These are phyloP conservation scores for Aspidiotus rigidus DNA, from an alignment of 2,888 invertebrate genomes.

Conservation along the genomic window DNA sequence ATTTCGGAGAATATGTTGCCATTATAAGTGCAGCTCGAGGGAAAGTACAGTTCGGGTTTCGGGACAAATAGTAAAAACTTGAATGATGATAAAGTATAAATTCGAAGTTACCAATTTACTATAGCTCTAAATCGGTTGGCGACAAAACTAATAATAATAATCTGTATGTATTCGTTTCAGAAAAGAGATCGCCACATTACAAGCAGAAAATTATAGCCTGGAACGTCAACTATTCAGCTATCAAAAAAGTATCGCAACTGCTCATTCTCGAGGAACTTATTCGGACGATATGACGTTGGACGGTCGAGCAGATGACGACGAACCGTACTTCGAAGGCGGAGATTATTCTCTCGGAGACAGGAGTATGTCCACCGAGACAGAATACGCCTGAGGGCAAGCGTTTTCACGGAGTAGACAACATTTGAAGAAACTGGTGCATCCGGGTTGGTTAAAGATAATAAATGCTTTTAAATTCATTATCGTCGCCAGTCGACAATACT, in stretches of 20 bases:
- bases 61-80: too few species aligned
- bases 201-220: slow-evolving; percentile 73
- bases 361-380: slow-evolving; percentile 59
- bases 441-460: slow-evolving; percentile 1
- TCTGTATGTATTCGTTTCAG: slow-evolving; percentile 7
- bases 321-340: slow-evolving; percentile 41
- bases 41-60: too few species aligned
- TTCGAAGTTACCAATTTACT: too few species aligned
- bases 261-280: slow-evolving; percentile 54
- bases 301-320: slow-evolving; percentile 42
- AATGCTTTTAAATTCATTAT: too few species aligned
- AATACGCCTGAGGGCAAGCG: slow-evolving; percentile 55
- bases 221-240: slow-evolving; percentile 74
- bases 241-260: slow-evolving; percentile 66
- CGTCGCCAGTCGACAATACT: too few species aligned
- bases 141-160: too few species aligned
- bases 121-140: too few species aligned
- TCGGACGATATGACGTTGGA: slow-evolving; percentile 43
- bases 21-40: too few species aligned
- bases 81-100: too few species aligned
- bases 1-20: too few species aligned
- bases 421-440: slow-evolving; percentile 10
- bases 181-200: slow-evolving; percentile 61
- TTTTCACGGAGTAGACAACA: slow-evolving; percentile 34
- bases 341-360: slow-evolving; percentile 47